phyloP scores from a whole-genome alignment of 2,888 invertebrate species.

The Parapristionchus giblindavisi region DNA sequence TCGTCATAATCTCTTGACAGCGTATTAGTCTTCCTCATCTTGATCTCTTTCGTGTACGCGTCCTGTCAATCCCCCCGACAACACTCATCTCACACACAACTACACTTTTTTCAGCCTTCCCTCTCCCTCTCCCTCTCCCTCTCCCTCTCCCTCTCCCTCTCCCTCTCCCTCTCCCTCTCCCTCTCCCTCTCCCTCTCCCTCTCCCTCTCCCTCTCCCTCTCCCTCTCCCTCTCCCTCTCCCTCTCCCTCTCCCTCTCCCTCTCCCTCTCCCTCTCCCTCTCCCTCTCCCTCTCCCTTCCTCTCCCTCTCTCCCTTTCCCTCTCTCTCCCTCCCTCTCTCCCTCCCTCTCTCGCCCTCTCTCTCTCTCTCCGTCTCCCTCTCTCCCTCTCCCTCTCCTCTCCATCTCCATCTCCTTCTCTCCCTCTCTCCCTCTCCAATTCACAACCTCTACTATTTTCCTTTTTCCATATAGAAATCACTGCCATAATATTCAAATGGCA shows the following conservation, averaged over 20 bases:
- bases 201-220: neutral
- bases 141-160: neutral
- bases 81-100: too few species aligned
- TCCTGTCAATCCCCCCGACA: too few species aligned
- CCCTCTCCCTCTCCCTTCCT: neutral
- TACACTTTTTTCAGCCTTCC: too few species aligned
- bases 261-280: neutral
- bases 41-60: too few species aligned
- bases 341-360: neutral
- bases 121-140: too few species aligned
- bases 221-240: neutral
- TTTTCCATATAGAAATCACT: neutral
- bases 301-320: neutral
- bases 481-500: neutral
- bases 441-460: neutral
- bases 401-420: too few species aligned
- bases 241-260: neutral
- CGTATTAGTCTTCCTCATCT: too few species aligned
- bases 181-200: neutral
- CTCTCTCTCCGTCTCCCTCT: too few species aligned
- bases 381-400: neutral
- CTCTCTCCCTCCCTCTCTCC: neutral
- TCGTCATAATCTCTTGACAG: too few species aligned
- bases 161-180: neutral
- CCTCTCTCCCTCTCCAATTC: too few species aligned